Base-by-base conservation (phyloP, 2,113 vertebrate genomes). In the Trichechus manatus region DNA sequence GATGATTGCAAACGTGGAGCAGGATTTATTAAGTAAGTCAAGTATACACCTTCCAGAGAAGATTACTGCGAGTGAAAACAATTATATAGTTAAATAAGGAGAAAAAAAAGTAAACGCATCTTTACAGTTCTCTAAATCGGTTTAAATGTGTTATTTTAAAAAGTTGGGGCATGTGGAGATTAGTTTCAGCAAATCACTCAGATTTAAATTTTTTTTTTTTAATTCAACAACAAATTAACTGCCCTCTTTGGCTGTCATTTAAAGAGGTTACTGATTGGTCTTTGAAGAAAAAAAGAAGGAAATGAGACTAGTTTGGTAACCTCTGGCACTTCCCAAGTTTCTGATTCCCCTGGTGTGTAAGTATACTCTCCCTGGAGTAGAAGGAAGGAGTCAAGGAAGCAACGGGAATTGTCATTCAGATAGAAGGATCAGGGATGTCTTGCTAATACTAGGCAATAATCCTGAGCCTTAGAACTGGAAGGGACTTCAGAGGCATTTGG, bases 181-280 rank as follows among this genome's bases (percentile, higher is more conserved):
- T 88, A 27, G 27, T 96, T 97, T 96, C 89, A 96, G 50, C 56
- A 97, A 96, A 97, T 96, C 92, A 85, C 88, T 97, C 75, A 81
- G 39, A 23, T 39, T 22, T 27, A 36, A 77, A 56, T 75, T 14
- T 25, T 70, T 64, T 82, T 74, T 47, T 84, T 63, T 66, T 14
- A 31, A 90, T 90, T 96, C n/a, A 39, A 66, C 9, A 85, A 83
- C 50, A 96, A 91, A 80, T 39, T 84, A 89, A 74, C 44, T 83
- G 50, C 59, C 25, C 68, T 56, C 10, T 81, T 89, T 87, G 85
- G 77, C 53, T 97, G 36, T 15, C 25, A 14, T 81, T 59, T 77
- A 56, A 94, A 83, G 29, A 95, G 44, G 44, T 77, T 83, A 87
- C 91, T 68, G 81, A 42, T 75, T 56, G 61, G 64, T 63, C 33